Conservation (phyloP, 2,113 vertebrate genomes). For the Lycocorax pyrrhopterus region DNA sequence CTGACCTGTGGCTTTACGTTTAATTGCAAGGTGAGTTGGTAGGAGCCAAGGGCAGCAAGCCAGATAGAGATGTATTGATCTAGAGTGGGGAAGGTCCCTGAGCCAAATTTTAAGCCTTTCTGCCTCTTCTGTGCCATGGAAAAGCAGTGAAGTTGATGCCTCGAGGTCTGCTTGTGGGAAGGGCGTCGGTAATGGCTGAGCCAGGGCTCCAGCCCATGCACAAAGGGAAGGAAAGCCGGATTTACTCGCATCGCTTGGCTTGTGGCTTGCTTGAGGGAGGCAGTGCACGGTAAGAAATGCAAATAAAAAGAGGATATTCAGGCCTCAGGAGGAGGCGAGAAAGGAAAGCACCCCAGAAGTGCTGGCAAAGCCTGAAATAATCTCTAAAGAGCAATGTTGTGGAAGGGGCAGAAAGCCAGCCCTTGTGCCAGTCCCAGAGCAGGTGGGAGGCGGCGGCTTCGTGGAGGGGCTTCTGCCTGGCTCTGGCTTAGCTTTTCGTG, state of each 20-base stretch:
- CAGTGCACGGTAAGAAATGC: neutral
- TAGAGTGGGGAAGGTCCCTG: neutral
- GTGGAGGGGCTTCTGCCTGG: neutral
- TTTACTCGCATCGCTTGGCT: neutral
- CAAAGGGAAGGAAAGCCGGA: neutral
- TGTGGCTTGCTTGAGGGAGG: neutral
- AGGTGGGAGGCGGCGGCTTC: neutral
- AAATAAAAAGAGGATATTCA: conserved; percentile 1
- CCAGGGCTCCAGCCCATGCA: neutral
- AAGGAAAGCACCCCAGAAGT: neutral
- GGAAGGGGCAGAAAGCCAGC: neutral
- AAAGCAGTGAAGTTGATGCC: neutral
- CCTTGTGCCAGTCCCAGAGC: neutral
- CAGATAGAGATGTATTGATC: neutral
- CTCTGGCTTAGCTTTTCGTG: neutral
- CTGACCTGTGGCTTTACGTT: neutral
- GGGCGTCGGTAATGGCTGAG: neutral
- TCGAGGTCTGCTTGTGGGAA: neutral
- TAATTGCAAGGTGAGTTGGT: neutral
- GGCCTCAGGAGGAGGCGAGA: neutral
- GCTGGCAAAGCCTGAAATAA: neutral
- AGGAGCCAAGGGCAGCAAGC: neutral
- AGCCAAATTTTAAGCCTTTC: neutral
- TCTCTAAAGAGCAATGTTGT: neutral
- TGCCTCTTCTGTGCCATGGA: neutral